These are phyloP conservation scores for Apis laboriosa DNA, from an alignment of 1,140 invertebrate species.

Conservation along the genomic window DNA sequence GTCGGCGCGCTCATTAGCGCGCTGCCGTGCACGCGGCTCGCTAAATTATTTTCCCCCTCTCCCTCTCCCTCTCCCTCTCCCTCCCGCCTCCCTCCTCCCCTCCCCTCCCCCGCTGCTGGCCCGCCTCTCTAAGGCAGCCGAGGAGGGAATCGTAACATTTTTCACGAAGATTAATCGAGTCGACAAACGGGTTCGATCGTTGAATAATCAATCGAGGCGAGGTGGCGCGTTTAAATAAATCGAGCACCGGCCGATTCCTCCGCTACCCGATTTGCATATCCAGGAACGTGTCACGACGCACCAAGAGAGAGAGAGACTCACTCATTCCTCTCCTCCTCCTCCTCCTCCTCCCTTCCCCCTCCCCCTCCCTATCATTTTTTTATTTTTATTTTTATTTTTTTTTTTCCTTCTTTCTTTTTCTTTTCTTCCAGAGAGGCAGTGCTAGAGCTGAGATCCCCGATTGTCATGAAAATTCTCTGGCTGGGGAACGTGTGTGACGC, in stretches of 20 bases:
- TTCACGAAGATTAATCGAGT: constrained; percentile 64
- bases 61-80: not conserved
- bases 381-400: not conserved
- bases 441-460: constrained; percentile 54
- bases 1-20: constrained; percentile 36
- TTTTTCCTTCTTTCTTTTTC: not conserved
- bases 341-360: not conserved
- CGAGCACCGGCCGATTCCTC: constrained; percentile 47
- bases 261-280: constrained; percentile 70
- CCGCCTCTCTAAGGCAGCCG: not conserved
- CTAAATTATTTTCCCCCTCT: constrained; percentile 53
- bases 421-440: not conserved
- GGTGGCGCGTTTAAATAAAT: constrained; percentile 49
- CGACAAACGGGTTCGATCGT: constrained; percentile 63
- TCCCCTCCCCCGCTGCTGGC: not conserved
- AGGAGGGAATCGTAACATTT: constrained; percentile 57
- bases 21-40: constrained; percentile 25
- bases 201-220: constrained; percentile 59
- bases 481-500: constrained; percentile 64
- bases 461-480: constrained; percentile 75
- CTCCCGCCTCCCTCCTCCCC: not conserved
- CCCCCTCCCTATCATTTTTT: not conserved
- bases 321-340: no score
- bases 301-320: constrained; percentile 12
- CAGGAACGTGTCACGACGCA: constrained; percentile 54